These are phyloP conservation scores for Stichopus horrens DNA, from an alignment of 53 echinoderm and acorn worm genomes.

Conservation along the genomic window DNA sequence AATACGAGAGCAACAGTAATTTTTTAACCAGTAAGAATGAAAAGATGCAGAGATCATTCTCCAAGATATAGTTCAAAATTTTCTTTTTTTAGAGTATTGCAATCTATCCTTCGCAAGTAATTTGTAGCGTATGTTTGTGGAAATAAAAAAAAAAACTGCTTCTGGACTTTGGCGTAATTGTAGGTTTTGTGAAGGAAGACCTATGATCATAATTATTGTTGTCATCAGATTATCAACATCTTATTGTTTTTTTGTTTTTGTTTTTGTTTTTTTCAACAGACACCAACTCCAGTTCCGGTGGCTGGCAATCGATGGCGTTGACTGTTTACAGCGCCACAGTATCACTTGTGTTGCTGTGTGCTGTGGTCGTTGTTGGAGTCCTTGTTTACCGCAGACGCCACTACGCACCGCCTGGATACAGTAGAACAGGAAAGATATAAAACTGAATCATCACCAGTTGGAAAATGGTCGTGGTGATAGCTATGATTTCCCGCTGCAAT, in stretches of 20 bases:
- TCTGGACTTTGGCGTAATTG: background rate
- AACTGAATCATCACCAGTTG: background rate
- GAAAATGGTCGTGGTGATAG: too few species aligned
- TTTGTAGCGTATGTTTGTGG: background rate
- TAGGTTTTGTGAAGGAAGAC: background rate
- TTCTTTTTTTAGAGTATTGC: too few species aligned
- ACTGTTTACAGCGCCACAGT: conserved; percentile 7
- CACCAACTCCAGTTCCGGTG: background rate
- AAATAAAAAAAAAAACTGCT: background rate
- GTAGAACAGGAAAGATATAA: background rate
- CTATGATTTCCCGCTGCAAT: too few species aligned
- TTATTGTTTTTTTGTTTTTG: background rate
- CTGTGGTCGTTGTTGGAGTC: background rate
- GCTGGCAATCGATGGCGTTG: background rate
- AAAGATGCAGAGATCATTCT: too few species aligned
- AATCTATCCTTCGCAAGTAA: too few species aligned
- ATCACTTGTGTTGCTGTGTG: background rate
- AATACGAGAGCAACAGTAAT: too few species aligned
- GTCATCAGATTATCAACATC: background rate
- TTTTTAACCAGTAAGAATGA: too few species aligned
- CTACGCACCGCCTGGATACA: background rate
- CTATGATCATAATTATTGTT: background rate
- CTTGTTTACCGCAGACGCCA: background rate
- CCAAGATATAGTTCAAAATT: too few species aligned
- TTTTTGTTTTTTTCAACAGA: background rate